phyloP scores from a whole-genome alignment of 2,888 invertebrate genomes.

The Parasteatoda lunata region DNA sequence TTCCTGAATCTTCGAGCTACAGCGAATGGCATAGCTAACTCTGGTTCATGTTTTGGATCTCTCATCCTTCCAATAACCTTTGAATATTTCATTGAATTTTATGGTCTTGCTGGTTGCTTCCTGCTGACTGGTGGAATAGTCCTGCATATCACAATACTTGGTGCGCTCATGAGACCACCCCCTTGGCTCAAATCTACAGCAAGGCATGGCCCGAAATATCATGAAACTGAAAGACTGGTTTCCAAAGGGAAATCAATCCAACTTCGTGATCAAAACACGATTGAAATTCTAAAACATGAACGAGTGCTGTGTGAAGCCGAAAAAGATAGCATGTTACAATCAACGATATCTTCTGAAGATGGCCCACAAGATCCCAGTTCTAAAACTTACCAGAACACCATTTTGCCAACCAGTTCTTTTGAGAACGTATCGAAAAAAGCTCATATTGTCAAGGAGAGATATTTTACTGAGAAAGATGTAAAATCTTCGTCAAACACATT shows the following conservation, averaged over 20 bases:
- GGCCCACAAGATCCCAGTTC: neutral
- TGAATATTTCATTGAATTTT: slow-evolving; percentile 56
- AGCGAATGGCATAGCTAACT: slow-evolving; percentile 69
- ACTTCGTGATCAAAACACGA: neutral
- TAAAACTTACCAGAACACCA: too few relatives aligned
- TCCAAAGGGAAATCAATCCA: neutral
- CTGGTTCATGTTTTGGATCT: slow-evolving; percentile 70
- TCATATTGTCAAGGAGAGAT: too few relatives aligned
- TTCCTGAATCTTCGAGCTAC: slow-evolving; percentile 67
- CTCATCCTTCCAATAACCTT: slow-evolving; percentile 67
- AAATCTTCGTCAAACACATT: neutral
- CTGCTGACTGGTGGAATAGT: slow-evolving; percentile 67
- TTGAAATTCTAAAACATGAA: neutral
- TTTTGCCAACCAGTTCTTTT: neutral
- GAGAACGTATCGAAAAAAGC: too few relatives aligned
- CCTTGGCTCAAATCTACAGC: slow-evolving; percentile 10
- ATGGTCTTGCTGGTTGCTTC: slow-evolving; percentile 67
- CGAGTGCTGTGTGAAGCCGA: neutral
- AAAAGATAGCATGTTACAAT: neutral
- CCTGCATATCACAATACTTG: slow-evolving; percentile 52
- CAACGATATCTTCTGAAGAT: neutral
- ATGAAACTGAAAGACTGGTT: neutral
- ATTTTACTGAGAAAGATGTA: neutral
- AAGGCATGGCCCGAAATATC: neutral
- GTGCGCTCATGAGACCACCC: slow-evolving; percentile 40